These are phyloP conservation scores for Drosophila murphyi DNA, from an alignment of 1,140 invertebrate species.

Conservation along the genomic window DNA sequence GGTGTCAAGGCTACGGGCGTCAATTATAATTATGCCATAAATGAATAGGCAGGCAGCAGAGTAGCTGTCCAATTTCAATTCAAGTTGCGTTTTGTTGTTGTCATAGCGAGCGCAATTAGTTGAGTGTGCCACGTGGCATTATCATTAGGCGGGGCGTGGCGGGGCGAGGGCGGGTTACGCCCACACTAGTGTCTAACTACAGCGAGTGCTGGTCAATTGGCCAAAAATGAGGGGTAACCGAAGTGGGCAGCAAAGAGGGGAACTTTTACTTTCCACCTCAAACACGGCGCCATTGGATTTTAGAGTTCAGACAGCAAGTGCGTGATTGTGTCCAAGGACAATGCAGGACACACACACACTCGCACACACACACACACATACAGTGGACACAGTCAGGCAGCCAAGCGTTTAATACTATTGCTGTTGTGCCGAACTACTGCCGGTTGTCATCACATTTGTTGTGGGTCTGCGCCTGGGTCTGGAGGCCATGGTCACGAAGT, in stretches of 20 bases:
- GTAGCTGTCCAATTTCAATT: slow-evolving; percentile 6
- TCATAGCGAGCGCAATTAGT: neutral
- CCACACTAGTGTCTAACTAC: neutral
- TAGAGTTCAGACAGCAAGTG: slow-evolving; percentile 67
- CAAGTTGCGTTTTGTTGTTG: too few species aligned
- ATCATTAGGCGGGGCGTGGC: neutral
- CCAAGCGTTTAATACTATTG: slow-evolving; percentile 36
- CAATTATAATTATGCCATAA: too few species aligned
- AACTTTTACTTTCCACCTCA: slow-evolving; percentile 36
- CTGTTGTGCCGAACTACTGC: slow-evolving; percentile 11
- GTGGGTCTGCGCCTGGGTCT: slow-evolving; percentile 45
- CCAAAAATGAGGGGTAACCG: slow-evolving; percentile 22
- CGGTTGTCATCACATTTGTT: slow-evolving; percentile 59
- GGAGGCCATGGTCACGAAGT: slow-evolving; percentile 53
- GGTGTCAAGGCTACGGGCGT: too few species aligned
- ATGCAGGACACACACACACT: slow-evolving; percentile 26
- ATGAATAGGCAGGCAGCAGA: neutral
- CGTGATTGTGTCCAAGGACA: slow-evolving; percentile 73
- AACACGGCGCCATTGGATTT: slow-evolving; percentile 17
- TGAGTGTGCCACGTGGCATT: neutral
- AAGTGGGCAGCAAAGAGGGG: slow-evolving; percentile 1
- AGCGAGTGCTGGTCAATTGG: slow-evolving; percentile 31
- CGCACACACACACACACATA: slow-evolving; percentile 1
- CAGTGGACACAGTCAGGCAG: slow-evolving; percentile 18
- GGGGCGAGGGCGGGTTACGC: too few species aligned